Percentiles rank a stretch among this genome's conserved stretches.
Evolutionary conservation across 2,888 invertebrate species (phyloP).

Genomic region (Crepidodera aurea): DNA sequence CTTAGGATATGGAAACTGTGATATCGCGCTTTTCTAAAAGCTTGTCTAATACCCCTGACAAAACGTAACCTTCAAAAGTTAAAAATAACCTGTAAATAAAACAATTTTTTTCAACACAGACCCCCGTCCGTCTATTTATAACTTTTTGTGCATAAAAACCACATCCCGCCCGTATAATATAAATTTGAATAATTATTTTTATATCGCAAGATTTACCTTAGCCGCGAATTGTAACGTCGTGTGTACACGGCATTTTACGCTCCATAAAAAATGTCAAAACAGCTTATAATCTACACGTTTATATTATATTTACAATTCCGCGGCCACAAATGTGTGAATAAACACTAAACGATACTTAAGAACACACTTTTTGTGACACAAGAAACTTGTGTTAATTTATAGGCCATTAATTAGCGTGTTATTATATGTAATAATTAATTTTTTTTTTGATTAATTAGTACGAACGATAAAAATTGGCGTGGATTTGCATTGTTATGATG

Average conservation of each 20-base stretch:
- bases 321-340: constrained; percentile 20
- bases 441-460: constrained; percentile 10
- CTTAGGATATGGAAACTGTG: too few relatives aligned
- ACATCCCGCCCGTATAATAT: neutral
- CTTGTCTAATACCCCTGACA: too few relatives aligned
- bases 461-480: constrained; percentile 4
- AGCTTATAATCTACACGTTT: constrained; percentile 45
- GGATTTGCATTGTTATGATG: neutral
- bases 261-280: constrained; percentile 50
- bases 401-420: constrained; percentile 4
- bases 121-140: too few relatives aligned
- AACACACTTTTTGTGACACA: constrained; percentile 14
- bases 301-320: constrained; percentile 27
- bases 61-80: too few relatives aligned
- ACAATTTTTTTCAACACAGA: too few relatives aligned
- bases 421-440: constrained; percentile 1
- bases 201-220: constrained; percentile 27
- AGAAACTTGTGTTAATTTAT: constrained; percentile 17
- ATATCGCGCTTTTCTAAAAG: too few relatives aligned
- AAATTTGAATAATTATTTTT: constrained; percentile 29
- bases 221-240: constrained; percentile 27
- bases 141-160: too few relatives aligned
- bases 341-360: constrained; percentile 17
- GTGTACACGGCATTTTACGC: constrained; percentile 46
- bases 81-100: too few relatives aligned